phyloP scores from a whole-genome alignment of 1,140 invertebrate genomes.

The Branchinecta lynchi region DNA sequence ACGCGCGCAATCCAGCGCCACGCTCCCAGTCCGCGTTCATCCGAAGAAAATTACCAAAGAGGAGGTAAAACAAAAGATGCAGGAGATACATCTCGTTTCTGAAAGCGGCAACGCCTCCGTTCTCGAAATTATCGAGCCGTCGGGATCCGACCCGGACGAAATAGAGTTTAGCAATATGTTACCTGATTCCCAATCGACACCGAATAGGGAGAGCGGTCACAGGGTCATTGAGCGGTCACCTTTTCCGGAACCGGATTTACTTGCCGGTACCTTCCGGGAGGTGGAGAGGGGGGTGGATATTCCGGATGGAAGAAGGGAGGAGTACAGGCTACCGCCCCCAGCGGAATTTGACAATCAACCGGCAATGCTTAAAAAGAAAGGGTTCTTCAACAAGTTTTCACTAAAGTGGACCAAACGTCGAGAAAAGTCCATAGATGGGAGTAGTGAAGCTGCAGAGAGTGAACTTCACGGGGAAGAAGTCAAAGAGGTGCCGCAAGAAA shows the following conservation, averaged over 20 bases:
- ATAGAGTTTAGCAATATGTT: not conserved
- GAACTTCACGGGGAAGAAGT: constrained; percentile 7
- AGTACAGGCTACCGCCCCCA: not conserved
- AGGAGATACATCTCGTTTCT: constrained; percentile 26
- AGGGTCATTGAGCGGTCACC: not conserved
- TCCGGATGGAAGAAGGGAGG: constrained; percentile 11
- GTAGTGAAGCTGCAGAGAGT: not conserved
- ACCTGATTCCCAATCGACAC: constrained; percentile 19
- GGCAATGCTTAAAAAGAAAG: constrained; percentile 1
- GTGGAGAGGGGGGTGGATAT: not conserved
- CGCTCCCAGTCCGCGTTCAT: not conserved
- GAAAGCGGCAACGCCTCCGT: constrained; percentile 30
- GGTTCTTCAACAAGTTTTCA: not conserved
- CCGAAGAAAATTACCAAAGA: constrained; percentile 20
- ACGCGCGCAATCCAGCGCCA: not conserved
- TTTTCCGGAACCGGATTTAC: constrained; percentile 19
- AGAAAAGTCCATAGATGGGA: not conserved
- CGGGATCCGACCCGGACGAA: constrained; percentile 25
- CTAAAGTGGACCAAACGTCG: constrained; percentile 10
- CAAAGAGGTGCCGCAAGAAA: not conserved
- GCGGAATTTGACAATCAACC: not conserved
- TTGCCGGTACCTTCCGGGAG: constrained; percentile 17
- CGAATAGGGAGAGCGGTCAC: not conserved
- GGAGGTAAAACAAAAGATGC: constrained; percentile 24
- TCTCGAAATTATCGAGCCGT: constrained; percentile 30